Conservation (phyloP, 2,888 invertebrate genomes). For the Agriopis leucophaearia region DNA sequence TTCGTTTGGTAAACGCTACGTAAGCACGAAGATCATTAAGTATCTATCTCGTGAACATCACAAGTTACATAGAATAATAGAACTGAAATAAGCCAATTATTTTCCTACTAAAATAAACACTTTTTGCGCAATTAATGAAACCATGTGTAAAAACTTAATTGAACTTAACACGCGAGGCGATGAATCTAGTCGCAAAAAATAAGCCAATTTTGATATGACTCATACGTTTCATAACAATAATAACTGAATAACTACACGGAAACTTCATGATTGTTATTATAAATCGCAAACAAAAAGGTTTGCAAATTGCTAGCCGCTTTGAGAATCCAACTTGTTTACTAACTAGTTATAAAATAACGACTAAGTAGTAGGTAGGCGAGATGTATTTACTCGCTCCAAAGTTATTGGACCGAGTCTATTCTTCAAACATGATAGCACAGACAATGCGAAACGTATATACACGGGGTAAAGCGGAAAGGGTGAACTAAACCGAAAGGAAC, state of each 20-base stretch:
- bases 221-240: conserved; percentile 21
- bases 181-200: conserved; percentile 19
- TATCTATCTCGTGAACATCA: not conserved
- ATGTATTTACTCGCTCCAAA: not conserved
- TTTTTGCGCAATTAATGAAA: conserved; percentile 22
- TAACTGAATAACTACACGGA: conserved; percentile 19
- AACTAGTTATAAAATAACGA: not conserved
- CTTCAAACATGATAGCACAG: conserved; percentile 22
- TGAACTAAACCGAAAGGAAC: too few relatives aligned
- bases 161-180: conserved; percentile 25
- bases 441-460: conserved; percentile 17
- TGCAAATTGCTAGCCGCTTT: not conserved
- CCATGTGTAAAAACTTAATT: conserved; percentile 24
- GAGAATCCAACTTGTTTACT: not conserved
- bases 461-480: too few relatives aligned
- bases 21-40: not conserved
- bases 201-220: conserved; percentile 14
- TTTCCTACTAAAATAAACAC: conserved; percentile 8
- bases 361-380: too few relatives aligned
- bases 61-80: not conserved
- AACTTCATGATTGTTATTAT: conserved; percentile 14
- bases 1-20: not conserved
- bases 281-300: conserved; percentile 10
- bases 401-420: conserved; percentile 28
- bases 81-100: conserved; percentile 5